Conservation (phyloP, 2,113 vertebrate species). For the Actenoides lindsayi region DNA sequence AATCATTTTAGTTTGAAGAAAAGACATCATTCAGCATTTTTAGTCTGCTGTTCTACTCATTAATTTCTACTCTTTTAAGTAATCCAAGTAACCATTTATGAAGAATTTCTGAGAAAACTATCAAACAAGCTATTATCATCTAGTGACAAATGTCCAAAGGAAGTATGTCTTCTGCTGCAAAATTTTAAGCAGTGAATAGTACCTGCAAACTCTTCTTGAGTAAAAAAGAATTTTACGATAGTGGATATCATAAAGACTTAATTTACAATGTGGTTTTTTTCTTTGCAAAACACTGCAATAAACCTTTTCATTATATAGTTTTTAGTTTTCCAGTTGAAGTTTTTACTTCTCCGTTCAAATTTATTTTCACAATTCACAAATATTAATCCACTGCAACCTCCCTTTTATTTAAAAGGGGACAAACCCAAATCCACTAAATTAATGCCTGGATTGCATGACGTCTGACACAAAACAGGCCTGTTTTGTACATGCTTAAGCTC, state of each 20-base stretch:
- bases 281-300: not conserved
- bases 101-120: not conserved
- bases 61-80: not conserved
- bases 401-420: not conserved
- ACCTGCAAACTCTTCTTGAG: not conserved
- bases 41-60: not conserved
- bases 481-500: not conserved
- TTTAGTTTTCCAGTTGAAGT: not conserved
- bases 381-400: not conserved
- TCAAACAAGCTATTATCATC: not conserved
- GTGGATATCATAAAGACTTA: not conserved
- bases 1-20: not conserved
- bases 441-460: not conserved
- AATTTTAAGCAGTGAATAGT: not conserved
- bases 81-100: not conserved
- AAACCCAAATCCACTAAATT: not conserved
- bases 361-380: not conserved
- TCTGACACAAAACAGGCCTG: not conserved
- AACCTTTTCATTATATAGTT: not conserved
- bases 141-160: not conserved
- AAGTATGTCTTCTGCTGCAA: not conserved
- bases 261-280: not conserved
- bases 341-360: not conserved
- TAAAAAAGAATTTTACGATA: not conserved
- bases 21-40: not conserved